Evolutionary conservation across 2,113 vertebrate genomes (phyloP), one percentile per base, ranked within the genome.

Genomic region (Pteronura brasiliensis): DNA sequence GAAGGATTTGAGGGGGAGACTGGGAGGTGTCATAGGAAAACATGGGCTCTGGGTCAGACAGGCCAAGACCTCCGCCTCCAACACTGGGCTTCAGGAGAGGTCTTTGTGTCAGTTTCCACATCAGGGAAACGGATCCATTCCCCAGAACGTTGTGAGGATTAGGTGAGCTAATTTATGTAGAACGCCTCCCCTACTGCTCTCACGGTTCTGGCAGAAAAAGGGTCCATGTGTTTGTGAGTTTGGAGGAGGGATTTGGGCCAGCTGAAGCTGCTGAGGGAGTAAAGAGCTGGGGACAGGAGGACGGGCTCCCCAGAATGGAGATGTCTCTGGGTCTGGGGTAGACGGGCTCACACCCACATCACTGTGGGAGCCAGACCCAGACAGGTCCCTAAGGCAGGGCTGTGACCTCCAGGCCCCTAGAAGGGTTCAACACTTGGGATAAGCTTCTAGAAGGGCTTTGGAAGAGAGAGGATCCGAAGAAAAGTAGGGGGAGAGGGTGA

Each of bases 71-170:
- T 18, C 79, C 4, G 1, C 52, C 10, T 21, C 18, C 34, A 25
- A 13, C 52, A 17, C 11, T 0, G 77, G 39, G 83, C 5, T 15
- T 23, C 13, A n/a, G 55, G 29, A 39, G 36, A 65, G 79, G n/a
- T 11, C 47, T 72, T 23, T 21, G 23, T 42, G 3, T 63, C 59
- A 15, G 34, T 59, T 79, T 44, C n/a, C 21, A 15, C 57, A 25
- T 88, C 90, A 92, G 89, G 44, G 49, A 74, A 93, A 31, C 44
- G 61, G 80, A 72, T 20, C n/a, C 36, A 14, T 27, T 57, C 59
- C 69, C 55, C 21, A 6, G 77, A 3, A 8, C 69, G 29, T 21
- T 63, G 44, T 90, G 82, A 42, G 74, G 81, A 23, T 47, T 29
- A 47, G 57, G 42, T 49, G n/a, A 82, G 63, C 61, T 89, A 17